These are phyloP conservation scores for Antheraea mylitta DNA, from an alignment of 1,140 invertebrate genomes.

Conservation along the genomic window DNA sequence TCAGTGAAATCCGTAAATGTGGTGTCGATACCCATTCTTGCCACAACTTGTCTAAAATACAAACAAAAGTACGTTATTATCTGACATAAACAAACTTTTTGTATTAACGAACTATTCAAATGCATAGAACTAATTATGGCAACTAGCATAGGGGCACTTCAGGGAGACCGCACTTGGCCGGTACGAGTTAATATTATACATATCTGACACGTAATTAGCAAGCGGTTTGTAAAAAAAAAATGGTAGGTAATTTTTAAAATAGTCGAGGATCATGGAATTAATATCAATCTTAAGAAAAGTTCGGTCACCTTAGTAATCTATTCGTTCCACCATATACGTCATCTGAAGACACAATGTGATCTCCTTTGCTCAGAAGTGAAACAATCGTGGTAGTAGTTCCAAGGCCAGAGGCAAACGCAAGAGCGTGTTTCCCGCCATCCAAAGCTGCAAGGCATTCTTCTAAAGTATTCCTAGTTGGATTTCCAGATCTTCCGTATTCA, in stretches of 20 bases:
- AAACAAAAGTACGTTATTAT: conserved; percentile 5
- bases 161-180: background rate
- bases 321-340: conserved; percentile 98
- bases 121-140: background rate
- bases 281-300: background rate
- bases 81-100: background rate
- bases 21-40: conserved; percentile 84
- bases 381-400: conserved; percentile 89
- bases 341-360: conserved; percentile 95
- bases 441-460: conserved; percentile 94
- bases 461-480: conserved; percentile 94
- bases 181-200: background rate
- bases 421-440: conserved; percentile 93
- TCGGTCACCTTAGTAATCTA: conserved; percentile 77
- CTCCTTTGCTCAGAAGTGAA: conserved; percentile 89
- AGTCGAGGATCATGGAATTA: background rate
- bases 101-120: background rate
- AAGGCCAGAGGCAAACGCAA: conserved; percentile 94
- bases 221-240: background rate
- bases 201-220: background rate
- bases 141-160: background rate
- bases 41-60: conserved; percentile 79
- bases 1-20: conserved; percentile 92
- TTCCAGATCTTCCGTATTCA: conserved; percentile 96
- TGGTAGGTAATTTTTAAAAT: background rate